phyloP scores from a whole-genome alignment of 2,113 vertebrate species.

The Pedionomus torquatus region DNA sequence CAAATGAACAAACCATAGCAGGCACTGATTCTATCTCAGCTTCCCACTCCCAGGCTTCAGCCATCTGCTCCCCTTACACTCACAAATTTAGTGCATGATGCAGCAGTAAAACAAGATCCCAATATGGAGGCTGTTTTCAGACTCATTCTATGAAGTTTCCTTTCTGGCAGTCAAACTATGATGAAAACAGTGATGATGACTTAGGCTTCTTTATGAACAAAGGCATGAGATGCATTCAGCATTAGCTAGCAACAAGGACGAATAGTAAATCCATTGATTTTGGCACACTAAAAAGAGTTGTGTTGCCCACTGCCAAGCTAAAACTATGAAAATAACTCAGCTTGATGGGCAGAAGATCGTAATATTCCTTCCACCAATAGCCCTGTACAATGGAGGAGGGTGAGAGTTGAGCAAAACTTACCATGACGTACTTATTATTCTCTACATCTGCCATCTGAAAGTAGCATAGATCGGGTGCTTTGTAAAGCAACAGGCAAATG shows the following conservation, averaged over 20 bases:
- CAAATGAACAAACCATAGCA: conserved; percentile 53
- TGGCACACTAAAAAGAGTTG: neutral
- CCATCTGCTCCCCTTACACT: conserved; percentile 44
- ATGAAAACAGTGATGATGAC: conserved; percentile 23
- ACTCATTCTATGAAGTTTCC: neutral
- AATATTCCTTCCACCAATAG: neutral
- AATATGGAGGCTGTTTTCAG: conserved; percentile 16
- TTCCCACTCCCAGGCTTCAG: conserved; percentile 43
- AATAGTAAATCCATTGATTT: neutral
- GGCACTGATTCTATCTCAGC: conserved; percentile 26
- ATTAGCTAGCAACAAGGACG: neutral
- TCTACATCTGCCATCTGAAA: neutral
- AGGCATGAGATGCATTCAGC: neutral
- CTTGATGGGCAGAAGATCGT: neutral
- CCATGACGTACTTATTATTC: neutral
- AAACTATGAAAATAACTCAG: neutral
- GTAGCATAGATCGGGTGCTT: neutral
- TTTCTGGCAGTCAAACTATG: neutral
- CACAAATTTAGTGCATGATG: neutral
- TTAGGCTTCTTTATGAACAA: conserved; percentile 2
- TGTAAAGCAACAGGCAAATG: neutral
- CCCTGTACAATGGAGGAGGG: neutral
- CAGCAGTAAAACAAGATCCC: neutral
- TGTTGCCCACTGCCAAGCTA: neutral
- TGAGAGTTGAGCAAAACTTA: neutral